Evolutionary conservation across 2,113 vertebrate genomes (phyloP).

Genomic region (Cyanistes caeruleus): DNA sequence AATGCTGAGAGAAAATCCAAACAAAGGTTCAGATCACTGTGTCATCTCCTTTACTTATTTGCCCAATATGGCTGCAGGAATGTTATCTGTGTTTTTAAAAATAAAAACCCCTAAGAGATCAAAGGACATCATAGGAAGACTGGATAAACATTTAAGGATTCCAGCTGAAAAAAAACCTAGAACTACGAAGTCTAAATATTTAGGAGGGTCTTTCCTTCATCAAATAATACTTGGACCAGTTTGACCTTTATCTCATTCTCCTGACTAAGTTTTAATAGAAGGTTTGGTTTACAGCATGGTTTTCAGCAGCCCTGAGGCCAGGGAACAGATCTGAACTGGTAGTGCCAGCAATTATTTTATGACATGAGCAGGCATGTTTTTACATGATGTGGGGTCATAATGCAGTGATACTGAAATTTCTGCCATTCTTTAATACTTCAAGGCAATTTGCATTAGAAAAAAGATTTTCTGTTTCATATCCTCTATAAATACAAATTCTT

Average conservation of each 20-base stretch:
- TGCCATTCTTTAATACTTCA: background rate
- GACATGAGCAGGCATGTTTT: background rate
- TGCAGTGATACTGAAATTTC: background rate
- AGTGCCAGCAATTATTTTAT: background rate
- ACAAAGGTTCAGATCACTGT: background rate
- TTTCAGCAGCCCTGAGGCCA: constrained; percentile 17
- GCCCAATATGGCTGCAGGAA: background rate
- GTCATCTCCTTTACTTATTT: background rate
- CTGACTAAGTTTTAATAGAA: background rate
- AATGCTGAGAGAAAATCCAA: constrained; percentile 30
- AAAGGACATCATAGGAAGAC: constrained; percentile 13
- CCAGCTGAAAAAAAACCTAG: background rate
- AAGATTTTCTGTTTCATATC: background rate
- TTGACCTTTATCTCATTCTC: background rate
- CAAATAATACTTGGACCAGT: background rate
- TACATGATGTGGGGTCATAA: background rate
- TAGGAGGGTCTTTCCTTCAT: constrained; percentile 19
- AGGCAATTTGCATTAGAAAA: background rate
- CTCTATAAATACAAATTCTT: background rate
- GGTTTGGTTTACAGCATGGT: background rate
- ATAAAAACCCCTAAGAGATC: background rate
- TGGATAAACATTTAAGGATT: constrained; percentile 19
- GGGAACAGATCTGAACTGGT: constrained; percentile 28
- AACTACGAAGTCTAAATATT: background rate
- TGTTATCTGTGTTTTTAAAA: constrained; percentile 15